Evolutionary conservation across 2,888 invertebrate genomes (phyloP).

Genomic region (Drosophila rellima): DNA sequence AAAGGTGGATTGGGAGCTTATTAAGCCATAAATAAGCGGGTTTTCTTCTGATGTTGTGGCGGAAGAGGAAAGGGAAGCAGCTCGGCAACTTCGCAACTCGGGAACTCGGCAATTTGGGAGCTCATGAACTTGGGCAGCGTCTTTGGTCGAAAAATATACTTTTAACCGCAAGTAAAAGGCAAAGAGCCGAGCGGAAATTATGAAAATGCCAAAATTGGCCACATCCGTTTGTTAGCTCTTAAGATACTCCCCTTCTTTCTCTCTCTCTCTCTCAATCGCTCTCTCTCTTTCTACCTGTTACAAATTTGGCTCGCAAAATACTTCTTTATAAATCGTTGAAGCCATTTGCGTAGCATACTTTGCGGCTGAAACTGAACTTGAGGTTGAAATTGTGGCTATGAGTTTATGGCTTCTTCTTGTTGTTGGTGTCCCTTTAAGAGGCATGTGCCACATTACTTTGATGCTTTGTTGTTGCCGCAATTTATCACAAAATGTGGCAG

Average conservation of each 20-base stretch:
- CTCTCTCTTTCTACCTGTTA: constrained; percentile 28
- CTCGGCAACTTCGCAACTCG: constrained; percentile 3
- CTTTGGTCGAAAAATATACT: constrained; percentile 29
- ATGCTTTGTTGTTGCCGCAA: constrained; percentile 13
- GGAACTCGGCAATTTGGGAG: constrained; percentile 10
- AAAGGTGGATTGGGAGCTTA: constrained; percentile 41
- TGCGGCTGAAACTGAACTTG: constrained; percentile 55
- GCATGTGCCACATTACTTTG: constrained; percentile 26
- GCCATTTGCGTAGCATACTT: constrained; percentile 72
- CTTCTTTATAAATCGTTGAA: constrained; percentile 45
- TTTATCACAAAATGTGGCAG: constrained; percentile 41
- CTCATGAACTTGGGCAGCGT: constrained; percentile 12
- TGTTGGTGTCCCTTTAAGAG: constrained; percentile 16
- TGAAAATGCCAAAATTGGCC: constrained; percentile 76
- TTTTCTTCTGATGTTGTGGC: constrained; percentile 44
- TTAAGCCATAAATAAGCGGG: constrained; percentile 70
- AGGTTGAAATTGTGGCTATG: constrained; percentile 8
- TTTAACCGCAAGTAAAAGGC: constrained; percentile 31
- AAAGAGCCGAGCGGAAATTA: constrained; percentile 70
- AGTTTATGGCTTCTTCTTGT: constrained; percentile 14
- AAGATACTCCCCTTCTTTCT: constrained; percentile 20
- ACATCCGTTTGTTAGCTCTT: constrained; percentile 57
- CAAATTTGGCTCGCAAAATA: constrained; percentile 24
- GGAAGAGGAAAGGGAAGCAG: constrained; percentile 52
- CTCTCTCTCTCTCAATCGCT: neutral